Percentiles rank a stretch among this genome's conserved stretches.
Conservation (phyloP, 2,888 invertebrate genomes). For the Acanthopleura granulata region DNA sequence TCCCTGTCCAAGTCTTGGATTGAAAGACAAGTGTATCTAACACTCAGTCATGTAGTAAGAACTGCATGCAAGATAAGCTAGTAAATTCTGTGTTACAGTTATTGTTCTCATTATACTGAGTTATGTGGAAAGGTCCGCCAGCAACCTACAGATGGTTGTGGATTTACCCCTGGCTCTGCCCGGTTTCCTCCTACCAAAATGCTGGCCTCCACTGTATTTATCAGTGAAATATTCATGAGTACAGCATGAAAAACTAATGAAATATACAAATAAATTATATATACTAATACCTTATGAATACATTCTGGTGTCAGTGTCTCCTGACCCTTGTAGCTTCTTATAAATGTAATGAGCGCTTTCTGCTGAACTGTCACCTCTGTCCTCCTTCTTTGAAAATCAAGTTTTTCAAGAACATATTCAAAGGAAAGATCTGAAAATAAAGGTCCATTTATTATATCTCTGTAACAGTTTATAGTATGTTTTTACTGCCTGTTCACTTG, state of each 20-base stretch:
- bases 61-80: not conserved
- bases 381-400: not conserved
- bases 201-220: no score
- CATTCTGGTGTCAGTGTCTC: not conserved
- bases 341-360: not conserved
- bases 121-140: no score
- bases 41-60: not conserved
- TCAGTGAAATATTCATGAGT: conserved; percentile 5
- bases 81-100: no score
- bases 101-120: no score
- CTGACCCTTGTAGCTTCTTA: not conserved
- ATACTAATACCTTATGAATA: not conserved
- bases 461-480: not conserved
- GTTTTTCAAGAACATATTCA: not conserved
- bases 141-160: no score
- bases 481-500: not conserved
- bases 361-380: not conserved
- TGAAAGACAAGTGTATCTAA: no score
- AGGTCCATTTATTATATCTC: not conserved
- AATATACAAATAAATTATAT: no score
- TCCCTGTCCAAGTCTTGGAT: no score
- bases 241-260: no score
- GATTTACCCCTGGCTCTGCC: no score
- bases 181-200: no score
- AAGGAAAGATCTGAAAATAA: not conserved